These are phyloP conservation scores for Ctena decussata DNA, from an alignment of 2,888 invertebrate genomes.

Conservation along the genomic window DNA sequence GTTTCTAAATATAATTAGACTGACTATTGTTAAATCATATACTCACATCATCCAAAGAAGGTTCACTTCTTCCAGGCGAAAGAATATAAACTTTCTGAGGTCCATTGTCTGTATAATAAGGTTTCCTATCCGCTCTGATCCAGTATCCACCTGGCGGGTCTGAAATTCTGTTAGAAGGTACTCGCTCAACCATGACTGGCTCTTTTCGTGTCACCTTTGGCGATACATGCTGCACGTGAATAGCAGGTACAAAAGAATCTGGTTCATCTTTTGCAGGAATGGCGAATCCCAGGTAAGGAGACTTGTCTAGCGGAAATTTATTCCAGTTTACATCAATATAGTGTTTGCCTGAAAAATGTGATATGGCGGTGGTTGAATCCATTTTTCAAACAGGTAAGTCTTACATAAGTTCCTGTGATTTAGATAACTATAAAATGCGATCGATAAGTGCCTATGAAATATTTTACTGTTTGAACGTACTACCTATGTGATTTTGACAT, in stretches of 20 bases:
- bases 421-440: background rate
- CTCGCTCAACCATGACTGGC: background rate
- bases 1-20: no score
- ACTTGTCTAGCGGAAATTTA: slow-evolving; percentile 72
- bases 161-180: slow-evolving; percentile 18
- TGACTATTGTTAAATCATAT: no score
- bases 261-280: slow-evolving; percentile 62
- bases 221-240: background rate
- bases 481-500: no score
- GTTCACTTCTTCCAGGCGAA: slow-evolving; percentile 54
- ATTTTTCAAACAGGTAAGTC: background rate
- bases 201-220: background rate
- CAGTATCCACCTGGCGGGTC: slow-evolving; percentile 58
- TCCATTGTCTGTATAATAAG: slow-evolving; percentile 39
- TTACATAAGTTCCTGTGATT: no score
- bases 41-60: slow-evolving; percentile 21
- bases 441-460: no score
- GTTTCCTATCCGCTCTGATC: slow-evolving; percentile 51
- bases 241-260: slow-evolving; percentile 12
- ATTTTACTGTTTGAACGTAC: no score
- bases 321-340: slow-evolving; percentile 79
- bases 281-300: slow-evolving; percentile 77
- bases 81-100: slow-evolving; percentile 60
- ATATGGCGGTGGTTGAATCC: background rate
- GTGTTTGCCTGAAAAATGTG: slow-evolving; percentile 72